A percentile compares a stretch with the other conserved stretches of the same genome.
Evolutionary conservation across 2,113 vertebrate genomes (phyloP).

Genomic region (Egretta garzetta): DNA sequence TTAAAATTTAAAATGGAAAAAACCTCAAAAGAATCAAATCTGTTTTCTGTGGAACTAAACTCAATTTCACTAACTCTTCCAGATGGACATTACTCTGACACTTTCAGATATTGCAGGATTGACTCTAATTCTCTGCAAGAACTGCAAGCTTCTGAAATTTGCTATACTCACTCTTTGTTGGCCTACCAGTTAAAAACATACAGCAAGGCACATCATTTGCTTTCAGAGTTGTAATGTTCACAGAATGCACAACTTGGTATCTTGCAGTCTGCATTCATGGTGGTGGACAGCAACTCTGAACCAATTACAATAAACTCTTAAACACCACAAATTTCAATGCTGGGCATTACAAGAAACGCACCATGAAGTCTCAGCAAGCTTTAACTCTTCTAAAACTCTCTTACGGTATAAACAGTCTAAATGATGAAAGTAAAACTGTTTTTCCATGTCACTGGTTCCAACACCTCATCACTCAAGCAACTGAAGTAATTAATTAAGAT

Average conservation of each 20-base stretch:
- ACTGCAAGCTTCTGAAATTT: neutral
- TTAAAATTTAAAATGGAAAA: neutral
- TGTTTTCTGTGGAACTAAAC: neutral
- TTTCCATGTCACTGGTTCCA: neutral
- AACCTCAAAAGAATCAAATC: neutral
- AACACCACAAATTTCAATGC: neutral
- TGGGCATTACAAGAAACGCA: neutral
- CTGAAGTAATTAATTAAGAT: neutral
- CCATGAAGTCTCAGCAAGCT: neutral
- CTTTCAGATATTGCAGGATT: neutral
- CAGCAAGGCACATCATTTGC: neutral
- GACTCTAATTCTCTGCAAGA: neutral
- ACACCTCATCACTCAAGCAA: neutral
- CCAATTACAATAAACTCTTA: neutral
- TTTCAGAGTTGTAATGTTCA: neutral
- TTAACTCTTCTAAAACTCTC: neutral
- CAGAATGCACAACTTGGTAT: neutral
- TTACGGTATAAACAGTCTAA: neutral
- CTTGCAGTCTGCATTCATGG: neutral
- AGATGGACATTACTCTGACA: neutral
- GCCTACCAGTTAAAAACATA: neutral
- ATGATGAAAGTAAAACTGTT: neutral
- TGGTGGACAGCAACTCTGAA: neutral
- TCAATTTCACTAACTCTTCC: neutral
- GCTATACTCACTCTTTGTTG: neutral